Percentiles rank a stretch among this genome's conserved stretches.
Conservation (phyloP, 2,113 vertebrate species). For the Zingel zingel region DNA sequence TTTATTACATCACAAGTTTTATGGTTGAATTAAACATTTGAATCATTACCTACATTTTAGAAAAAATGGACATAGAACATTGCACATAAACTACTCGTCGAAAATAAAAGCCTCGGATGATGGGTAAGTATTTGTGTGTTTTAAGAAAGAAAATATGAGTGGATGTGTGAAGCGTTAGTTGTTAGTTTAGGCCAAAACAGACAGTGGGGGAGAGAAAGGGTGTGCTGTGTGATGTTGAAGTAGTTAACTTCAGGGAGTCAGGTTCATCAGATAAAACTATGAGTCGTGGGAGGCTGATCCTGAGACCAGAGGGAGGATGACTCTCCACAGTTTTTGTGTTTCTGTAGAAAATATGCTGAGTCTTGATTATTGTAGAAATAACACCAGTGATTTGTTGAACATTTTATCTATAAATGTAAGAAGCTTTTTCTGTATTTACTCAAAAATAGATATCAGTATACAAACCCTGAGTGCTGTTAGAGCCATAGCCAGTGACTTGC, state of each 20-base stretch:
- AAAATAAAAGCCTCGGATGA: background rate
- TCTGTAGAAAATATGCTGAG: conserved; percentile 34
- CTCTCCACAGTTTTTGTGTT: conserved; percentile 17
- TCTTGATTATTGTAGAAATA: background rate
- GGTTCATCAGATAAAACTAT: conserved; percentile 40
- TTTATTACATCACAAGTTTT: background rate
- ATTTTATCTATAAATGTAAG: background rate
- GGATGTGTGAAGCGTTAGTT: conserved; percentile 23
- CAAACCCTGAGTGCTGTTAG: background rate
- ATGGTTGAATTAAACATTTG: conserved; percentile 18
- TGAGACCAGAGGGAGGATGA: conserved; percentile 21
- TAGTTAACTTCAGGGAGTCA: conserved; percentile 40
- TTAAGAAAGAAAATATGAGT: background rate
- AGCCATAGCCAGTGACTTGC: no score
- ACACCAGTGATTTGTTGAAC: background rate
- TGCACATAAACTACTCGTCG: background rate
- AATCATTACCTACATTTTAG: background rate
- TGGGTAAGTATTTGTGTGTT: background rate
- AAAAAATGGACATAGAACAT: background rate
- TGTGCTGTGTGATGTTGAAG: conserved; percentile 39
- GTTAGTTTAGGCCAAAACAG: conserved; percentile 35
- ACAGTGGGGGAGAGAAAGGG: conserved; percentile 29
- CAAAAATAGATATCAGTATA: background rate
- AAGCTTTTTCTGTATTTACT: background rate
- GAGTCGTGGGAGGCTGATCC: conserved; percentile 49